Base-by-base conservation (phyloP, 2,113 vertebrate genomes). In the Galbula dea region DNA sequence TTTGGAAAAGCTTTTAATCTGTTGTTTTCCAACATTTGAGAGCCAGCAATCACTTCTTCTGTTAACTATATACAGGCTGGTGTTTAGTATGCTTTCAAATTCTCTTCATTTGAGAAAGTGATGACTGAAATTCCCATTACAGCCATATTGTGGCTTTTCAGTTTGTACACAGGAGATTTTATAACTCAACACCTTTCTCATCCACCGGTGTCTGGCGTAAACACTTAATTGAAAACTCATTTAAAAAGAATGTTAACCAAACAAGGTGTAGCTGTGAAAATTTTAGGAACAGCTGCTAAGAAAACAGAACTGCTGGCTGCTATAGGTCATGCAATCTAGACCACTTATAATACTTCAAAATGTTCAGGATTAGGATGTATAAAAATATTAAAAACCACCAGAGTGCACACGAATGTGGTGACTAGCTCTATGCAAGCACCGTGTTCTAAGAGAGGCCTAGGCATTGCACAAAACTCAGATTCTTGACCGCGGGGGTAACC, bases 271-370 rank as follows among this genome's bases (percentile, higher is more conserved):
- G 79, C 76, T 48, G 78, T 89, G 95, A 91, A 83, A 15, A 3
- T 48, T 69, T 37, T 43, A 78, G 69, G 65, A 88, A 90, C 65
- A 51, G 83, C 88, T 96, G 94, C 76, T 91, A 88, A 88, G 82
- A 74, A 93, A 93, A 90, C 6, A 48, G 89, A 95, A 88, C 88
- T 91, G 87, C 72, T 1, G 2, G 80, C 93, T 83, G 86, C 81
- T 91, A 83, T 92, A 95, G 83, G 92, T 96, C 95, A 97, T 96
- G 96, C 94, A 75, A 69, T 95, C 88, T 95, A 97, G 95, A 95
- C 89, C 87, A 86, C 77, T 85, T 82, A 71, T 15, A 88, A 82
- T 95, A 86, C 54, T 94, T 92, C n/a, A 54, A 85, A 83, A 95
- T n/a, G 73, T 48, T 94, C 49, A 93, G 63, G 84, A 94, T 95